Base-by-base conservation (phyloP, 2,888 invertebrate genomes). In the Xylota sylvarum region DNA sequence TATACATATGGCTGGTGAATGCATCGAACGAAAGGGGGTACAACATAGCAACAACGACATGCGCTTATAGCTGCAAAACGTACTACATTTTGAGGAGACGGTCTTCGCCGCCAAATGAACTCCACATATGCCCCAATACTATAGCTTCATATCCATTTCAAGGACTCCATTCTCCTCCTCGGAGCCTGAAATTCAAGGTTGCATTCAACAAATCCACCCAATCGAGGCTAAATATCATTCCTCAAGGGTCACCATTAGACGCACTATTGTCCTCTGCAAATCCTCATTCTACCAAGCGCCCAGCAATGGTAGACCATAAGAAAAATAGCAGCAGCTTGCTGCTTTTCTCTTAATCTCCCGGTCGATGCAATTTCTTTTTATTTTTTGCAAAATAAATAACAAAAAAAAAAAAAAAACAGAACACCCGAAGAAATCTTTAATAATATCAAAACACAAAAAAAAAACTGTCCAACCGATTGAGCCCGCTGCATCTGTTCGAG, bases 231-330 rank as follows among this genome's bases (percentile, higher is more conserved):
- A 86, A 86, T 81, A 73, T 77, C 56, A 73, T 67, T 86, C 82
- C 50, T 55, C 88, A 82, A 88, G 88, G 86, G 78, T 82, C 86
- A 70, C 85, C 87, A 89, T 91, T 91, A 91, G 91, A 91, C 91
- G 91, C 91, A 91, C 92, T 91, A 92, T 91, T 92, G 92, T 92
- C 92, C 92, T 92, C 92, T 91, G 90, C 85, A 91, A 92, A 91
- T 92, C 92, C 92, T 92, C 91, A 90, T 91, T 90, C 91, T 90
- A 92, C 91, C 92, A 92, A 92, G 92, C 89, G 91, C 91, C 88
- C 92, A 92, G 91, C 91, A 92, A 90, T 90, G 88, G 88, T 89
- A 80, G 87, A 80, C 56, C 43, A 79, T 60, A 64, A 64, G n/a
- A 48, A 62, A 73, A 50, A 30, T 27, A 50, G 10, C 91, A 91